Evolutionary conservation across 1,140 invertebrate species (phyloP), one percentile per base, ranked within the genome.

Genomic region (Orussus abietinus): DNA sequence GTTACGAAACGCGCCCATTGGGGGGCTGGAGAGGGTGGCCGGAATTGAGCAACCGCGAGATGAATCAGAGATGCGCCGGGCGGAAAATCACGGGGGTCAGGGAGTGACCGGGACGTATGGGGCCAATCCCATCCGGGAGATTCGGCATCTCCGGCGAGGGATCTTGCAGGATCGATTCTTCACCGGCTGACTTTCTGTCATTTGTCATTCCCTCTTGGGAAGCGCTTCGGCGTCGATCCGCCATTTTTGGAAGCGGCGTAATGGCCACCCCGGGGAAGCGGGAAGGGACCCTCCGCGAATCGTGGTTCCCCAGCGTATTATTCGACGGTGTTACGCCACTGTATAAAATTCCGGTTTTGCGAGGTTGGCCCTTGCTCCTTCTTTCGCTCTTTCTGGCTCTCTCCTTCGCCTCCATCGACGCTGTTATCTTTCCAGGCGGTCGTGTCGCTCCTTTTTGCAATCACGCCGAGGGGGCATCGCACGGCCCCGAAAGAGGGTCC

Each of bases 281-380:
- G 28, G 9, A 45, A 35, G n/a, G n/a, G n/a, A n/a, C n/a, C n/a
- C n/a, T n/a, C n/a, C n/a, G n/a, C n/a, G n/a, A n/a, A n/a, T 55
- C 54, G 54, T 52, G 61, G 57, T 57, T 51, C 51, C 35, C 22
- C 47, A 26, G 42, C 39, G 54, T 64, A 60, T 62, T 68, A 66
- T 62, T 53, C 50, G 37, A 51, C 52, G 51, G n/a, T 50, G 57
- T 69, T 67, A 69, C 63, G 62, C 66, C 63, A 69, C 57, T 69
- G 62, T 54, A 66, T 66, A 61, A 67, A 67, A 69, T 69, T 69
- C 66, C 66, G 65, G 66, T 69, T 69, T 51, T 62, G 36, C 57
- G 55, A n/a, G n/a, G n/a, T n/a, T n/a, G 62, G 50, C 53, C 53
- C 45, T n/a, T n/a, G n/a, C n/a, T n/a, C n/a, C n/a, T n/a, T n/a